Evolutionary conservation across 2,113 vertebrate species (phyloP), one percentile per base, ranked within the genome.

Genomic region (Furnarius figulus): DNA sequence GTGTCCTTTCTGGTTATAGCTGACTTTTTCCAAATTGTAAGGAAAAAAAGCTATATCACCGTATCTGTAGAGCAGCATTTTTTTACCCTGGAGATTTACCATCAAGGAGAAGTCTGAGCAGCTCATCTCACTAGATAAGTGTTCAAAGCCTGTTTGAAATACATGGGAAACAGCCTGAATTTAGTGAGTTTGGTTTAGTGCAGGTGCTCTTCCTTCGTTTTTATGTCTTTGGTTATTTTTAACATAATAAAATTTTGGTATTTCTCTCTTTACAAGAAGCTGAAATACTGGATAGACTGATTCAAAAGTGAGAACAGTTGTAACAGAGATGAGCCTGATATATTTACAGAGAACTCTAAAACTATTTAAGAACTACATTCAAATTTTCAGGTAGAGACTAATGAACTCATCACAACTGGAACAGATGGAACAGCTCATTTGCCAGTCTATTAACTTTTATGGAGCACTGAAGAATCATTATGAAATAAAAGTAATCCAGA

Each of bases 381-480:
- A 70, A 31, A 86, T 84, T 79, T 90, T 83, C 85, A 93, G 92
- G 82, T 93, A 66, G 79, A 75, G 56, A 53, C 53, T 92, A 80
- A 93, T 66, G 50, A 92, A 83, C 53, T 80, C 82, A 53, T 90
- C 53, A 62, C 49, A 85, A 46, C 31, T 50, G 59, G 66, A 95
- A 74, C 94, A 97, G 90, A 90, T 97, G 96, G 92, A 72, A 84
- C 59, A 92, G 63, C 22, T 53, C n/a, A 63, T 94, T 95, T 96
- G 62, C 90, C 77, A 84, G 83, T 53, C 83, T 80, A 59, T 94
- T 93, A 94, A 92, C 40, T 97, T 96, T 94, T 88, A 93, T 39
- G 70, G 46, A 93, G 67, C 72, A 59, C 71, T 76, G 78, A 95
- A 88, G 83, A 88, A 93, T 83, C 78, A 73, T 50, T 20, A 85